Conservation (phyloP, 2,113 vertebrate genomes). For the Otus sunia region DNA sequence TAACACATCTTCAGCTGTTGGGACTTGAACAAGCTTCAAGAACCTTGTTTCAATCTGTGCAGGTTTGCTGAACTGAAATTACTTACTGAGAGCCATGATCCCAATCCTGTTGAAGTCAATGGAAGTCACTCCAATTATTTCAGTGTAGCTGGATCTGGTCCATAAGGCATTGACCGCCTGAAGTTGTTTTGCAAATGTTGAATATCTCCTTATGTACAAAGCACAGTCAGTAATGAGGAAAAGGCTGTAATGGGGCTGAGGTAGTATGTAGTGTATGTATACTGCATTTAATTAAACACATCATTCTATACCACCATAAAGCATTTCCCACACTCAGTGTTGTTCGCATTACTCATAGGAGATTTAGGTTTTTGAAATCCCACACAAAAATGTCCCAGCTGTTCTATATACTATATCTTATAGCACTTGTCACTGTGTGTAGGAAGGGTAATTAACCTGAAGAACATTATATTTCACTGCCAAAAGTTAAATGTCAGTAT, state of each 20-base stretch:
- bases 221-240: not conserved
- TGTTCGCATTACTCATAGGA: slow-evolving; percentile 21
- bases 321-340: slow-evolving; percentile 16
- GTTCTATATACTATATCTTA: not conserved
- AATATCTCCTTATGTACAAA: not conserved
- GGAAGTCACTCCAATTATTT: slow-evolving; percentile 24
- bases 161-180: not conserved
- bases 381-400: slow-evolving; percentile 29
- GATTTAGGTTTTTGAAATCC: slow-evolving; percentile 25
- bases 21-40: not conserved
- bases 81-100: not conserved
- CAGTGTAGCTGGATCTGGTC: not conserved
- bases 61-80: slow-evolving; percentile 28
- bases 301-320: slow-evolving; percentile 12
- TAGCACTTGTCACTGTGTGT: slow-evolving; percentile 8
- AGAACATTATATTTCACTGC: slow-evolving; percentile 45
- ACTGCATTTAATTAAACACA: slow-evolving; percentile 39
- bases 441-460: slow-evolving; percentile 53
- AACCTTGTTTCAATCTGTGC: not conserved
- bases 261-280: not conserved
- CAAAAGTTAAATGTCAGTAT: slow-evolving; percentile 51
- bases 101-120: not conserved
- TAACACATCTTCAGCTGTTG: not conserved
- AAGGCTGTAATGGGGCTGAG: not conserved
- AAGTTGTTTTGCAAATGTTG: slow-evolving; percentile 7